Conservation (phyloP, 2,888 invertebrate species). For the Parnassius smintheus region DNA sequence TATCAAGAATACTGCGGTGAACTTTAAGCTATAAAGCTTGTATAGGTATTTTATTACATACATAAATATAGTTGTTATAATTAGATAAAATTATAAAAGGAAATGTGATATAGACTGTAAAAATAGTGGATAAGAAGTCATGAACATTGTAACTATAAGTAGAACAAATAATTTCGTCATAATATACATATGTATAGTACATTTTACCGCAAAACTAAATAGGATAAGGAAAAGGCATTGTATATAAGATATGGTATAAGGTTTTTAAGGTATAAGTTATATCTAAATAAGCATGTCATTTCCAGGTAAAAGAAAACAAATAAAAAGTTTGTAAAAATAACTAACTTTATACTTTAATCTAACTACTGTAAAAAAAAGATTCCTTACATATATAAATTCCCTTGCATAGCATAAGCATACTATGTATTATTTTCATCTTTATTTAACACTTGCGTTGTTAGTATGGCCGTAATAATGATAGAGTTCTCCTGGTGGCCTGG, state of each 20-base stretch:
- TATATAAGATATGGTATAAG: slow-evolving; percentile 76
- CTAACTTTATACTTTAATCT: too few relatives aligned
- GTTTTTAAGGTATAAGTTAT: slow-evolving; percentile 78
- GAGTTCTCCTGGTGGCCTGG: too few relatives aligned
- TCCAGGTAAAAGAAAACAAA: slow-evolving; percentile 68
- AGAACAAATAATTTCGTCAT: slow-evolving; percentile 49
- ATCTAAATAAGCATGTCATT: slow-evolving; percentile 62
- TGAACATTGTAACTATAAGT: slow-evolving; percentile 53
- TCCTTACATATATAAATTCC: too few relatives aligned
- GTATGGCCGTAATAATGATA: too few relatives aligned
- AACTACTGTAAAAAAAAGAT: too few relatives aligned
- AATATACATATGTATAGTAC: slow-evolving; percentile 39
- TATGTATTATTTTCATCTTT: too few relatives aligned
- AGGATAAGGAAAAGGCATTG: slow-evolving; percentile 54
- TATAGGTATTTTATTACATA: slow-evolving; percentile 24
- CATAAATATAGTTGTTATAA: slow-evolving; percentile 34
- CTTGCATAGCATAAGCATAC: too few relatives aligned
- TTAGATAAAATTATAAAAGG: slow-evolving; percentile 61
- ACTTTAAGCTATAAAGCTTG: slow-evolving; percentile 15
- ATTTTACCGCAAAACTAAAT: slow-evolving; percentile 53
- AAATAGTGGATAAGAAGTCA: slow-evolving; percentile 66
- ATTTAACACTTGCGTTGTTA: too few relatives aligned
- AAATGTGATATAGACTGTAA: slow-evolving; percentile 81
- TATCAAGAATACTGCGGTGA: slow-evolving; percentile 10
- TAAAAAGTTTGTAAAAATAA: slow-evolving; percentile 73